A percentile compares a stretch with the other conserved stretches of the same genome.
These are phyloP conservation scores for Pipa parva DNA, from an alignment of 2,113 vertebrate species.

Conservation along the genomic window DNA sequence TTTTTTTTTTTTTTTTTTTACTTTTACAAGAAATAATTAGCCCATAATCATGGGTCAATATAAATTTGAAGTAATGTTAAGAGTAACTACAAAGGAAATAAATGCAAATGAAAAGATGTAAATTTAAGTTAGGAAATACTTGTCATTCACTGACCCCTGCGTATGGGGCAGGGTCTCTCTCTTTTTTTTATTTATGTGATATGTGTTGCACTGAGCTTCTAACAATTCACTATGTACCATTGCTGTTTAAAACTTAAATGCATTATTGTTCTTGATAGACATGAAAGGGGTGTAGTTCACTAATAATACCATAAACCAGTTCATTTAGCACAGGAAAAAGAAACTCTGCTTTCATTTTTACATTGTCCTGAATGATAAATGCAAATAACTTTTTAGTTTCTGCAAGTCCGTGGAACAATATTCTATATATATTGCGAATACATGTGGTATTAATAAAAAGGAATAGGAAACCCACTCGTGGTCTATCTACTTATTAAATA, in stretches of 20 bases:
- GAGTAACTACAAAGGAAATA: too few relatives aligned
- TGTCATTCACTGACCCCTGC: constrained; percentile 2
- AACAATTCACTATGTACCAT: constrained; percentile 34
- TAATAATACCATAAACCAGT: constrained; percentile 14
- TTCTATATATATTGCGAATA: constrained; percentile 40
- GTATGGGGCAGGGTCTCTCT: constrained; percentile 4
- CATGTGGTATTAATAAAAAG: constrained; percentile 42
- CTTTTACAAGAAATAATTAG: too few relatives aligned
- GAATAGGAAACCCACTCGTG: constrained; percentile 20
- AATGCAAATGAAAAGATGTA: neutral
- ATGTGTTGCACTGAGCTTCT: constrained; percentile 41
- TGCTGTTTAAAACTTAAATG: constrained; percentile 23
- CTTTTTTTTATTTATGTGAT: constrained; percentile 35
- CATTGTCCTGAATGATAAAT: constrained; percentile 18
- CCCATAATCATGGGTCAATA: too few relatives aligned
- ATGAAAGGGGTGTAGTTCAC: constrained; percentile 18
- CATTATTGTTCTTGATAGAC: constrained; percentile 30
- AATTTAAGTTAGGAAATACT: neutral
- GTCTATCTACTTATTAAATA: too few relatives aligned
- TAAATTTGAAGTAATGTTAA: too few relatives aligned
- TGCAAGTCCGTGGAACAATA: constrained; percentile 31
- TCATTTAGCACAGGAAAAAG: neutral
- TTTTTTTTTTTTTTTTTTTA: too few relatives aligned
- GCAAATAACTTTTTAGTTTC: constrained; percentile 8
- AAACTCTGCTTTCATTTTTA: constrained; percentile 9